phyloP scores from a whole-genome alignment of 1,140 invertebrate genomes.

The Drosophila hydei region DNA sequence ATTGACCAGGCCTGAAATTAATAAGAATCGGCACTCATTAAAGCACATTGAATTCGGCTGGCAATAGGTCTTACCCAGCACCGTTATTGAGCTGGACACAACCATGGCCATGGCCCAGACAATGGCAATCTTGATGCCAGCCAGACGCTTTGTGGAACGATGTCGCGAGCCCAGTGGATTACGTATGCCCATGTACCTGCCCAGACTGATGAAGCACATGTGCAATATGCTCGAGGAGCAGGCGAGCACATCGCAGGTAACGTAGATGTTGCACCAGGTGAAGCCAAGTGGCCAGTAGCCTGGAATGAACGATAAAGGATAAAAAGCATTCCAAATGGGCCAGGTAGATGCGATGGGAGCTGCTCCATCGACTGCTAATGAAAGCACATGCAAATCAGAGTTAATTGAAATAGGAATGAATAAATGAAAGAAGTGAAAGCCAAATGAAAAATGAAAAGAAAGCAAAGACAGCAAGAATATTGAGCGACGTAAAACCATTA shows the following conservation, averaged over 20 bases:
- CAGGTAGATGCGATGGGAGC: background rate
- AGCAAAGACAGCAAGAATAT: constrained; percentile 6
- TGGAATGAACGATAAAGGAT: constrained; percentile 82
- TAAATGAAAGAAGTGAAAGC: background rate
- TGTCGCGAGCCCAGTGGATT: constrained; percentile 93
- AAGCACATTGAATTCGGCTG: background rate
- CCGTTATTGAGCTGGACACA: constrained; percentile 94
- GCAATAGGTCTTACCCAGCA: constrained; percentile 88
- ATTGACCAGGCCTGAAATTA: constrained; percentile 87
- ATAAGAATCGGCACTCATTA: no score
- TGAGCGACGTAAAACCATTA: constrained; percentile 10
- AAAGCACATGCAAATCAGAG: constrained; percentile 35
- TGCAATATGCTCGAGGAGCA: constrained; percentile 98
- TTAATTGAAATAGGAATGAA: constrained; percentile 42
- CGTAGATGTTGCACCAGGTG: constrained; percentile 96
- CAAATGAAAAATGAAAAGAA: background rate
- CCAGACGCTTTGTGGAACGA: constrained; percentile 90
- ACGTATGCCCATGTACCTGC: constrained; percentile 95
- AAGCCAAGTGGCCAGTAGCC: constrained; percentile 96
- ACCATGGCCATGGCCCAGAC: constrained; percentile 94
- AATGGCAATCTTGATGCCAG: constrained; percentile 92
- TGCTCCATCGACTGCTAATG: constrained; percentile 20
- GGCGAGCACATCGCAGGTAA: constrained; percentile 96
- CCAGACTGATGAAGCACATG: constrained; percentile 98
- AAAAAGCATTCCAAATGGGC: constrained; percentile 31